phyloP scores from a whole-genome alignment of 2,888 invertebrate species.

The Campopleginae sp. region DNA sequence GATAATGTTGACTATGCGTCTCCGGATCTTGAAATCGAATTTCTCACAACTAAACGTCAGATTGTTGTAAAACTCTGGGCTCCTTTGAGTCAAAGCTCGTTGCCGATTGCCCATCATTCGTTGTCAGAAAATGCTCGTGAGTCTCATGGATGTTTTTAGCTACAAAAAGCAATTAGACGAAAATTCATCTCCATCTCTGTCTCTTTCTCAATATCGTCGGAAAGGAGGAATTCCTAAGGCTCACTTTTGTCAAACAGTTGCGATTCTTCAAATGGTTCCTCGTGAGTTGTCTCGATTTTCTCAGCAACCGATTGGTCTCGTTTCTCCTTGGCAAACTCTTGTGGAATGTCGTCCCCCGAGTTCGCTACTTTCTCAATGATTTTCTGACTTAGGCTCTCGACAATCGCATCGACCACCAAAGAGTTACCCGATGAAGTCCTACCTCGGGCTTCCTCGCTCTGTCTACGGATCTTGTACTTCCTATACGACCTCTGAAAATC shows the following conservation, averaged over 20 bases:
- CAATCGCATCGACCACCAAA: conserved; percentile 71
- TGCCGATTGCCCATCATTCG: conserved; percentile 20
- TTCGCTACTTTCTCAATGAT: conserved; percentile 71
- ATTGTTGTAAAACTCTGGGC: conserved; percentile 39
- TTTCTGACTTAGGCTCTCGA: conserved; percentile 72
- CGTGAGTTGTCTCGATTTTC: conserved; percentile 72
- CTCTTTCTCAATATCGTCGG: conserved; percentile 24
- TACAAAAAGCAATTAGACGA: conserved; percentile 66
- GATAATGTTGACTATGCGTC: conserved; percentile 3
- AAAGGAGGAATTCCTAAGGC: conserved; percentile 59
- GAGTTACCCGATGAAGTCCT: conserved; percentile 66
- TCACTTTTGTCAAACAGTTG: conserved; percentile 70
- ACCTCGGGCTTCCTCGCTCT: conserved; percentile 45
- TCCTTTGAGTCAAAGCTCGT: conserved; percentile 34
- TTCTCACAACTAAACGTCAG: conserved; percentile 23
- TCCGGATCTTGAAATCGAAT: conserved; percentile 8
- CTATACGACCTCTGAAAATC: conserved; percentile 69
- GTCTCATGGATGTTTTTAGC: conserved; percentile 55
- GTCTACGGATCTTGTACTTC: conserved; percentile 65
- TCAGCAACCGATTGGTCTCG: conserved; percentile 67
- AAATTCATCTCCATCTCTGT: conserved; percentile 25
- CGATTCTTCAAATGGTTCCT: conserved; percentile 69
- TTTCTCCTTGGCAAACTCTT: conserved; percentile 69
- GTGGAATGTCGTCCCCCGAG: conserved; percentile 70
- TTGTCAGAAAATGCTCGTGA: conserved; percentile 29